These are phyloP conservation scores for Esox niger DNA, from an alignment of 2,113 vertebrate genomes.

Conservation along the genomic window DNA sequence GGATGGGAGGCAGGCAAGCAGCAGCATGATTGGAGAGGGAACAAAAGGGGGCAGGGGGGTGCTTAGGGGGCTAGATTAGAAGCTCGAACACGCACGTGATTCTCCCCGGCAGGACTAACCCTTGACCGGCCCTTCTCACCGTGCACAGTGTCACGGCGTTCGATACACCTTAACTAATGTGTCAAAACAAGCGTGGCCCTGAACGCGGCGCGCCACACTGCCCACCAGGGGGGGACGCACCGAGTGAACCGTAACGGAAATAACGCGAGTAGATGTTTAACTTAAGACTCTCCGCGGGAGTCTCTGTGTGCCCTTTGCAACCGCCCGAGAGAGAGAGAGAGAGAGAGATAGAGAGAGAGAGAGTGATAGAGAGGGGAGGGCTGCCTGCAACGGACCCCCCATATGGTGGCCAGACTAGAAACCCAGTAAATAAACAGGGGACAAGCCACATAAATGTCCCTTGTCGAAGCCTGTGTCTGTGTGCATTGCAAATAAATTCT, in stretches of 20 bases:
- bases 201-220: background rate
- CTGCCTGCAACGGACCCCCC: background rate
- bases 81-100: conserved; percentile 35
- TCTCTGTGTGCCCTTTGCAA: conserved; percentile 22
- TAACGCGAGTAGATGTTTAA: conserved; percentile 42
- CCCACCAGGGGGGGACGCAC: background rate
- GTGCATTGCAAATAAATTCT: conserved; percentile 10
- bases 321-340: background rate
- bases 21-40: conserved; percentile 33
- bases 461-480: background rate
- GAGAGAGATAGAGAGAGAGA: too few relatives aligned
- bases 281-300: conserved; percentile 56
- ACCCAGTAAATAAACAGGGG: background rate
- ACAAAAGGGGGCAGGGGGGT: conserved; percentile 26
- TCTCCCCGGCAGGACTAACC: conserved; percentile 25
- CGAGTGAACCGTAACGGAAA: conserved; percentile 4
- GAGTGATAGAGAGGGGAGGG: too few relatives aligned
- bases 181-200: background rate
- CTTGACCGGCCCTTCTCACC: conserved; percentile 27
- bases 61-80: conserved; percentile 32
- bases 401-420: conserved; percentile 7
- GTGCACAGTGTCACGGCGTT: conserved; percentile 9
- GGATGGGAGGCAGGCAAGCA: conserved; percentile 17
- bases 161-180: background rate
- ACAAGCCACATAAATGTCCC: background rate